A percentile compares a stretch with the other conserved stretches of the same genome.
These are phyloP conservation scores for Azemiops feae DNA, from an alignment of 2,113 vertebrate species.

Conservation along the genomic window DNA sequence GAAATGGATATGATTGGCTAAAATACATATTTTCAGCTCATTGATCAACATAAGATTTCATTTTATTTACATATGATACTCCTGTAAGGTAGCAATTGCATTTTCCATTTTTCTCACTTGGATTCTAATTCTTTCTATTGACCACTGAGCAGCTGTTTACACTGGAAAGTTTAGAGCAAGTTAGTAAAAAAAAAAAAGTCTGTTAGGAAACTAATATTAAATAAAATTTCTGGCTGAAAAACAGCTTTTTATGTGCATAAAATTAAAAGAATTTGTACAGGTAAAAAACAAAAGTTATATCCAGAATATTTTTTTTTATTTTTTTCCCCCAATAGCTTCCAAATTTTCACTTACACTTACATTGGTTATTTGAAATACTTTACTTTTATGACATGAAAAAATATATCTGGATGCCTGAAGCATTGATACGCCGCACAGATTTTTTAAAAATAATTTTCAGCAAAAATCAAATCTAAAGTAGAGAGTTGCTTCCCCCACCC, in stretches of 20 bases:
- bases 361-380: conserved; percentile 54
- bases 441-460: conserved; percentile 21
- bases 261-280: conserved; percentile 39
- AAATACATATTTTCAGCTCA: conserved; percentile 67
- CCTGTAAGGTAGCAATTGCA: conserved; percentile 41
- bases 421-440: conserved; percentile 49
- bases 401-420: conserved; percentile 47
- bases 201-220: conserved; percentile 34
- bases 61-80: conserved; percentile 19
- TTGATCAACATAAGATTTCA: conserved; percentile 61
- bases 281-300: conserved; percentile 35
- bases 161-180: rapidly evolving
- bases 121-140: conserved; percentile 34
- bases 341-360: conserved; percentile 7
- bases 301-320: neutral
- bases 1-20: conserved; percentile 69
- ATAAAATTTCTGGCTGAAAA: conserved; percentile 35
- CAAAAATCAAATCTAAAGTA: conserved; percentile 35
- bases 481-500: neutral
- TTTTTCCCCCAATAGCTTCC: neutral
- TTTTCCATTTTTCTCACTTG: conserved; percentile 40
- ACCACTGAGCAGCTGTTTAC: neutral
- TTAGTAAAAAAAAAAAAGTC: conserved; percentile 35
- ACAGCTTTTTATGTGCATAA: neutral
- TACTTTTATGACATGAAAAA: conserved; percentile 52